Evolutionary conservation across 2,888 invertebrate species (phyloP).

Genomic region (Callinectes sapidus): DNA sequence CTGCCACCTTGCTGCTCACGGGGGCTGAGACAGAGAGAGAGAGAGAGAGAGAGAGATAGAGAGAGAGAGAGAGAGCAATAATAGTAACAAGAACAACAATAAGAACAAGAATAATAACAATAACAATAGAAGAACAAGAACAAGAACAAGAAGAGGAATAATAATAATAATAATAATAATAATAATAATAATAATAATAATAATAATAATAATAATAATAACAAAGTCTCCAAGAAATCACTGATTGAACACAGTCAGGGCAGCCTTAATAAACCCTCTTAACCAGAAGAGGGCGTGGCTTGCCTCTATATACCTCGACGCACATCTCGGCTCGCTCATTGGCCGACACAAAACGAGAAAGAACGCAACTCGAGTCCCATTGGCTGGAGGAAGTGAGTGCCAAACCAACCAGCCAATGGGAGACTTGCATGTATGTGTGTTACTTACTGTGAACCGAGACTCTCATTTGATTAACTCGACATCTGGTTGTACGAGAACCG

Average conservation of each 20-base stretch:
- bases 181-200: neutral
- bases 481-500: conserved; percentile 5
- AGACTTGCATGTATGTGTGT: neutral
- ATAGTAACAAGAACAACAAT: neutral
- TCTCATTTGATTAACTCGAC: neutral
- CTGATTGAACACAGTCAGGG: neutral
- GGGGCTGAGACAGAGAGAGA: neutral
- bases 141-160: neutral
- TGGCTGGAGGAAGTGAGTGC: neutral
- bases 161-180: neutral
- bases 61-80: conserved; percentile 14
- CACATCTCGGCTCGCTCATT: neutral
- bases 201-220: no score
- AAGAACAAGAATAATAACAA: neutral
- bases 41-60: conserved; percentile 14
- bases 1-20: neutral
- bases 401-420: neutral
- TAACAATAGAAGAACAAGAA: neutral
- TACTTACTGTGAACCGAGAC: neutral
- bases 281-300: conserved; percentile 54
- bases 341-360: neutral
- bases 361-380: neutral
- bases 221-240: neutral
- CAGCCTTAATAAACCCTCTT: conserved; percentile 39
- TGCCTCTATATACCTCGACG: neutral